A percentile compares a stretch with the other conserved stretches of the same genome.
These are phyloP conservation scores for Adoxophyes honmai DNA, from an alignment of 1,140 invertebrate genomes.

Conservation along the genomic window DNA sequence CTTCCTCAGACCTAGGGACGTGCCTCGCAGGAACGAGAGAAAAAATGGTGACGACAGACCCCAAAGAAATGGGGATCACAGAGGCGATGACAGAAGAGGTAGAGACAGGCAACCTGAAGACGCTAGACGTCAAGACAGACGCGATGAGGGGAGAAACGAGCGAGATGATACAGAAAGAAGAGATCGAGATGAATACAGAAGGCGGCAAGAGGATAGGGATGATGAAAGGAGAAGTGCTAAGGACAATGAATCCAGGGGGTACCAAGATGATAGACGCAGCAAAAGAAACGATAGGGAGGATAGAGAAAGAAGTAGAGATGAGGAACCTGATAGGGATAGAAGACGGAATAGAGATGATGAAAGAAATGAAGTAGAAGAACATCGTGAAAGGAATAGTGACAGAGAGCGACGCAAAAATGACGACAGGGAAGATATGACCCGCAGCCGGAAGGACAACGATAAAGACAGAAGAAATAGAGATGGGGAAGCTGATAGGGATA, in stretches of 20 bases:
- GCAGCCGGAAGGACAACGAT: not conserved
- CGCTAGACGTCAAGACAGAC: not conserved
- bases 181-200: constrained; percentile 17
- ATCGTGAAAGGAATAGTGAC: not conserved
- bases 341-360: not conserved
- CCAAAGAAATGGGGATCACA: not conserved
- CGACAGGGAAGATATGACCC: not conserved
- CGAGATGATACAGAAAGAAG: not conserved
- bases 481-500: not conserved
- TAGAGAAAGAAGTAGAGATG: constrained; percentile 20
- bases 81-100: not conserved
- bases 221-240: constrained; percentile 21
- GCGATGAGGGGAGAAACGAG: constrained; percentile 12
- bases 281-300: constrained; percentile 19
- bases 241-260: constrained; percentile 14
- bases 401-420: constrained; percentile 1
- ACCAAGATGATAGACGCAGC: constrained; percentile 17
- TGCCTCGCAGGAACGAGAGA: constrained; percentile 25
- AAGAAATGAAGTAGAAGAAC: constrained; percentile 1
- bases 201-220: constrained; percentile 13
- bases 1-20: constrained; percentile 28
- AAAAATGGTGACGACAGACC: constrained; percentile 12
- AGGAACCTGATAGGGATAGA: not conserved
- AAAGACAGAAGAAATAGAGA: constrained; percentile 22
- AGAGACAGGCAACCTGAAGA: constrained; percentile 14